These are phyloP conservation scores for Sarcophaga bullata DNA, from an alignment of 1,140 invertebrate species.

Conservation along the genomic window DNA sequence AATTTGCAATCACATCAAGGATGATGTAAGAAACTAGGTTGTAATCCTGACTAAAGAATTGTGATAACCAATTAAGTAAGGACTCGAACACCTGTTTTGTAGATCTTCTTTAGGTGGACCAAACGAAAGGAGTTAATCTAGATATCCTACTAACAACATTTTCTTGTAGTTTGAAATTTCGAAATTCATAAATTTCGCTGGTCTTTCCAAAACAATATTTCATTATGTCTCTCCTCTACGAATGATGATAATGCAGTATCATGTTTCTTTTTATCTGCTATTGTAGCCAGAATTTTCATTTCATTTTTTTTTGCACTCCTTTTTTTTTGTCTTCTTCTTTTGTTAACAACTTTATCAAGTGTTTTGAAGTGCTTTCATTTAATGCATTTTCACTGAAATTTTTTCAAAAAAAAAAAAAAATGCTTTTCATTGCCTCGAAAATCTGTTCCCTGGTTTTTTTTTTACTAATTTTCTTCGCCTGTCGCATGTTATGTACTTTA, in stretches of 20 bases:
- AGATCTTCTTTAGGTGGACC: too few species aligned
- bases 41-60: too few species aligned
- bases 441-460: background rate
- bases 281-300: background rate
- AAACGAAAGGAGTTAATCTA: too few species aligned
- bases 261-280: constrained; percentile 6
- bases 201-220: background rate
- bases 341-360: background rate
- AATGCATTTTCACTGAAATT: too few species aligned
- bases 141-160: too few species aligned
- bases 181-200: background rate
- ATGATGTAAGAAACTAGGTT: too few species aligned
- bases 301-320: too few species aligned
- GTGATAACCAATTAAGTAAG: too few species aligned
- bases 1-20: too few species aligned
- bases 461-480: background rate
- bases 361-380: constrained; percentile 5
- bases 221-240: background rate
- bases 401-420: background rate
- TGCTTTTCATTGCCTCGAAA: background rate
- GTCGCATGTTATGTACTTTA: background rate
- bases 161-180: too few species aligned
- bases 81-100: too few species aligned
- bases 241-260: background rate
- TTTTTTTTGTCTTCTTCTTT: background rate